Conservation (phyloP, 2,888 invertebrate genomes). For the Emesis castigata region DNA sequence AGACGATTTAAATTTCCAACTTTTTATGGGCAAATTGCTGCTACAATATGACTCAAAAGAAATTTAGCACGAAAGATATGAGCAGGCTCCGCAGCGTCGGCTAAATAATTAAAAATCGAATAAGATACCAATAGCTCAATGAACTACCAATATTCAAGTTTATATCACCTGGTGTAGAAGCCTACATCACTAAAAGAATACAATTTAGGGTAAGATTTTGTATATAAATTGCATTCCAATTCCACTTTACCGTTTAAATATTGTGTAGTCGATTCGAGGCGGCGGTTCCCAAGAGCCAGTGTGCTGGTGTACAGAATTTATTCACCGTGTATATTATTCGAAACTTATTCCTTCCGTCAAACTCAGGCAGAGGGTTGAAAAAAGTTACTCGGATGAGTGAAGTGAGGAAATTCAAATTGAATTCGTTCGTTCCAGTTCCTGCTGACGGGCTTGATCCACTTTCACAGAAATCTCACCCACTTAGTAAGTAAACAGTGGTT, state of each 20-base stretch:
- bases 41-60: too few relatives aligned
- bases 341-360: constrained; percentile 82
- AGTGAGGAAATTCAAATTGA: constrained; percentile 77
- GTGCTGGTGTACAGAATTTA: constrained; percentile 3
- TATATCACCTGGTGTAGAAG: too few relatives aligned
- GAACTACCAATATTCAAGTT: too few relatives aligned
- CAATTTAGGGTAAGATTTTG: background rate
- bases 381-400: constrained; percentile 75
- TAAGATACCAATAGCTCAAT: too few relatives aligned
- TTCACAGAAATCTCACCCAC: background rate
- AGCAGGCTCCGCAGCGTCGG: too few relatives aligned
- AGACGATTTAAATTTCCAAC: too few relatives aligned
- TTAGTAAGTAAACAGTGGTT: background rate
- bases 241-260: background rate
- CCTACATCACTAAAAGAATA: background rate
- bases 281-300: background rate
- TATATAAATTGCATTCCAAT: background rate
- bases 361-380: constrained; percentile 79
- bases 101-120: too few relatives aligned
- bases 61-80: too few relatives aligned
- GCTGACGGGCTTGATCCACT: constrained; percentile 52
- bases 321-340: constrained; percentile 66
- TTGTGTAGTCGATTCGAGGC: background rate
- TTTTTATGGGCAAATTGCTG: too few relatives aligned
- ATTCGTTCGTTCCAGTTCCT: constrained; percentile 65